Evolutionary conservation across 2,797 vertebrate genomes (phyloP).

Genomic region (Gymnoscopelus braueri): DNA sequence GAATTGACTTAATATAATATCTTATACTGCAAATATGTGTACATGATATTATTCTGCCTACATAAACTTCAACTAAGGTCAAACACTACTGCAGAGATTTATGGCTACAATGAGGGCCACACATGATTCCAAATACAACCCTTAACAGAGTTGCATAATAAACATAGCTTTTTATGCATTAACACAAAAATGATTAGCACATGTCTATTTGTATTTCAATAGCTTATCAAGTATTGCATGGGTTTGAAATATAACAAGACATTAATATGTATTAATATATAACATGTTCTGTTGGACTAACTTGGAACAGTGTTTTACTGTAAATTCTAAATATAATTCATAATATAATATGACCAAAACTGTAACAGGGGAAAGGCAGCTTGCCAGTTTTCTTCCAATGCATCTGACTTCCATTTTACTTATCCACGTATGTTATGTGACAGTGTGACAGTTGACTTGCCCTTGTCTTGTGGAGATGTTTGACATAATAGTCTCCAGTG

Average conservation of each 20-base stretch:
- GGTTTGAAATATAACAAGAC: not conserved
- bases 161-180: not conserved
- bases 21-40: too few relatives aligned
- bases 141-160: not conserved
- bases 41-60: too few relatives aligned
- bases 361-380: not conserved
- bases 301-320: not conserved
- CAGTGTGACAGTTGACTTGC: slow-evolving; percentile 71
- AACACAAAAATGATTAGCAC: not conserved
- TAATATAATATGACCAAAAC: not conserved
- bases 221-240: not conserved
- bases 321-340: not conserved
- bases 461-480: slow-evolving; percentile 82
- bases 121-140: not conserved
- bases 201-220: not conserved
- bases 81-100: not conserved
- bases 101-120: not conserved
- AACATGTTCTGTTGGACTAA: too few relatives aligned
- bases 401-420: not conserved
- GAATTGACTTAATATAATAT: not conserved
- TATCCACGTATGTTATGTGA: not conserved
- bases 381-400: not conserved
- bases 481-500: slow-evolving; percentile 79
- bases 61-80: too few relatives aligned
- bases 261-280: too few relatives aligned